Base-by-base conservation (phyloP, 2,797 vertebrate genomes). In the Champsocephalus gunnari region DNA sequence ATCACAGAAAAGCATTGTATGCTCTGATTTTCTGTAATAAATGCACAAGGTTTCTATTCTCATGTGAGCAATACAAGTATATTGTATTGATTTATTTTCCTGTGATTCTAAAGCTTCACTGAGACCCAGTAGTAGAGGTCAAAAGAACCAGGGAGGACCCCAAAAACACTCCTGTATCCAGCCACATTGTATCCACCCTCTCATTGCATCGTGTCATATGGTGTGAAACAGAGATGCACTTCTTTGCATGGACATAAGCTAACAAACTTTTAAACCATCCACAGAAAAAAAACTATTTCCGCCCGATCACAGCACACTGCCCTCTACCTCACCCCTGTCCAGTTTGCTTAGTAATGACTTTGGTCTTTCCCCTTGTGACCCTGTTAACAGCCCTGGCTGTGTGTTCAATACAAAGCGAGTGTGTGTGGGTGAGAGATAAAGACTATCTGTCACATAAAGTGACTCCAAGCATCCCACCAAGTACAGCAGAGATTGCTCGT, bases 361-460 rank as follows among this genome's bases (percentile, higher is more conserved):
- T 11, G 17, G 73, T 51, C 16, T 55, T 43, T 81, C 67, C 57
- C 28, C 43, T 66, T n/a, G 8, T 62, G 72, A 79, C 66, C 58
- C 19, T 48, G 28, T 57, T 63, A 77, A 65, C 67, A 75, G 14
- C 54, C 10, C 24, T 28, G 32, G 58, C 34, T 60, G 57, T 66
- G 14, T 48, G 70, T 74, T 73, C 65, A 51, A 73, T 70, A 67
- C 65, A 69, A 50, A 68, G 66, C 51, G 49, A 69, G 60, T 60
- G 47, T 66, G 73, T 76, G 79, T 81, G 57, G 34, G 81, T 50
- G 62, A 69, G 24, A 71, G 73, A 82, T 82, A 75, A 86, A 72
- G 71, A 70, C 67, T 59, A 58, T 79, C 69, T 60, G 55, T 71
- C 82, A 74, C 77, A 58, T 54, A 45, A 79, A 84, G 58, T 71